Conservation (phyloP, 2,113 vertebrate species). For the Brachypteracias leptosomus region DNA sequence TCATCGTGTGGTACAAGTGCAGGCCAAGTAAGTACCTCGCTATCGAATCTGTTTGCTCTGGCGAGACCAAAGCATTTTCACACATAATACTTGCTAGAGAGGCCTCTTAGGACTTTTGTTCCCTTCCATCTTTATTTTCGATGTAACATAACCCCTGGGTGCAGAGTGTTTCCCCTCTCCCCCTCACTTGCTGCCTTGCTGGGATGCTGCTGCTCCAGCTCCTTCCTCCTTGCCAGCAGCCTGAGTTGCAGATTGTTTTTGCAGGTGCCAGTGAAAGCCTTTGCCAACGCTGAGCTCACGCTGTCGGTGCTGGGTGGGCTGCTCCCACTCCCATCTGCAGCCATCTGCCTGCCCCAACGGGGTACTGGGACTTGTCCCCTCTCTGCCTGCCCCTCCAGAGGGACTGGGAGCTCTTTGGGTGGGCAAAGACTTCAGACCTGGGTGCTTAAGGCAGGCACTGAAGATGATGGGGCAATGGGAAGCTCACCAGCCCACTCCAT, state of each 20-base stretch:
- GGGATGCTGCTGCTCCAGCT: background rate
- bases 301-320: background rate
- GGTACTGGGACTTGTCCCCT: too few species aligned
- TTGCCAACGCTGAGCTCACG: background rate
- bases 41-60: background rate
- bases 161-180: rapidly evolving
- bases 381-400: background rate
- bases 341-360: rapidly evolving
- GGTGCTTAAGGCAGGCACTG: background rate
- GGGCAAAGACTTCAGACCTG: background rate
- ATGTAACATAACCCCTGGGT: background rate
- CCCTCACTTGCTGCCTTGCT: background rate
- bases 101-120: background rate
- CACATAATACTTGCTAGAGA: background rate
- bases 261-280: background rate
- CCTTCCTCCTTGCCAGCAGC: background rate
- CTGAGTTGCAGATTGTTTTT: background rate
- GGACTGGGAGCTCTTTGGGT: rapidly evolving
- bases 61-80: background rate
- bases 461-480: rapidly evolving
- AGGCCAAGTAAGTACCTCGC: conserved; percentile 83
- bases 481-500: rapidly evolving
- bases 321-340: background rate
- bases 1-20: conserved; percentile 90
- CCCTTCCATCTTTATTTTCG: background rate